A percentile compares a stretch with the other conserved stretches of the same genome.
Evolutionary conservation across 2,888 invertebrate species (phyloP).

Genomic region (Sturmia bella): DNA sequence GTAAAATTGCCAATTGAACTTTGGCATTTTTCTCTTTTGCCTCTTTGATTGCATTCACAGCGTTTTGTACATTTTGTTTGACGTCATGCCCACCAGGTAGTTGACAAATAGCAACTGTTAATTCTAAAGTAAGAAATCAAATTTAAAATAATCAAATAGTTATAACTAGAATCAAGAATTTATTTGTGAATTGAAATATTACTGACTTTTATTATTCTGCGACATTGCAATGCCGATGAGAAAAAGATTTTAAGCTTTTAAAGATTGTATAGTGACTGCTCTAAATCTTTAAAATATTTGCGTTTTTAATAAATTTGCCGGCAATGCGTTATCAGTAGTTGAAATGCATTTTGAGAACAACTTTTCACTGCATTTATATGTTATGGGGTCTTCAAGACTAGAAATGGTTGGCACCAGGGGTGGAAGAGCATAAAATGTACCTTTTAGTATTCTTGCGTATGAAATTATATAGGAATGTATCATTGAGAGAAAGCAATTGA

Average conservation of each 20-base stretch:
- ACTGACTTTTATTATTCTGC: slow-evolving; percentile 54
- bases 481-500: too few relatives aligned
- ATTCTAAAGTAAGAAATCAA: slow-evolving; percentile 68
- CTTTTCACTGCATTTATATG: too few relatives aligned
- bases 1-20: slow-evolving; percentile 85
- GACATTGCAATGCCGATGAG: slow-evolving; percentile 19
- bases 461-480: too few relatives aligned
- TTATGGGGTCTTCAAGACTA: too few relatives aligned
- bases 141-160: neutral
- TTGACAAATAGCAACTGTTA: slow-evolving; percentile 76
- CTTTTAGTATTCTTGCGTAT: too few relatives aligned
- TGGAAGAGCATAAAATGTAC: neutral
- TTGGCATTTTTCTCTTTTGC: slow-evolving; percentile 76
- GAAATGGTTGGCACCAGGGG: too few relatives aligned
- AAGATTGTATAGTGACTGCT: slow-evolving; percentile 29
- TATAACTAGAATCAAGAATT: neutral
- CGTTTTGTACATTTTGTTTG: slow-evolving; percentile 74
- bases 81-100: slow-evolving; percentile 74
- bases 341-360: neutral
- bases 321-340: slow-evolving; percentile 31
- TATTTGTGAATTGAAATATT: slow-evolving; percentile 4
- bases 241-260: neutral
- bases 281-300: slow-evolving; percentile 1
- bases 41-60: slow-evolving; percentile 73
- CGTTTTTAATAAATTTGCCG: slow-evolving; percentile 36